Base-by-base conservation (phyloP, 1,140 invertebrate genomes). In the Pogonomyrmex barbatus region DNA sequence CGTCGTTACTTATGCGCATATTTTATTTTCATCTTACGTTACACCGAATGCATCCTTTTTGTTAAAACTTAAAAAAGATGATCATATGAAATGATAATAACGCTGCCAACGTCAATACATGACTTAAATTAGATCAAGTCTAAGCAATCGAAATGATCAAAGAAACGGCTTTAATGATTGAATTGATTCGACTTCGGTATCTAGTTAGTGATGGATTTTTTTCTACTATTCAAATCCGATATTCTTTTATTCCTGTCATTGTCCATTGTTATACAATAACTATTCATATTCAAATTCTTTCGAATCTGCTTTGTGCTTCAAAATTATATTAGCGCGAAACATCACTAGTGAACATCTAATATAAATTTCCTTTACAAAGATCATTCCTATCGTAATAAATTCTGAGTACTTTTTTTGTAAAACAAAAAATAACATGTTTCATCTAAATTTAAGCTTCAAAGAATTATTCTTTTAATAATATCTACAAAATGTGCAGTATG, bases 131-230 rank as follows among this genome's bases (percentile, higher is more conserved):
- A 17, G 56, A 60, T 60, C 42, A 12, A 58, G 17, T 12, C 45
- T 6, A 9, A 79, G n/a, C 47, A 36, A 50, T 24, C 24, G 24
- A 24, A 24, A 45, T 79, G 70, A 68, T 68, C 62, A 45, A 81
- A 68, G 56, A 68, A 68, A 9, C 60, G 60, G 14, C 6, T 56
- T 70, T 70, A 81, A 81, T 81, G 70, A 70, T 81, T 70, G 78
- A 81, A 81, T 45, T 47, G 50, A 70, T 17, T 65, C 50, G 47
- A 67, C 36, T 17, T 60, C 63, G 39, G 58, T 9, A 33, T 84
- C 81, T 63, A 56, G 45, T 62, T 45, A 39, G n/a, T 33, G 42
- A 62, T 14, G 42, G 70, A 12, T 52, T 75, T 84, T 75, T 84
- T 76, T 76, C 42, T 36, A 84, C 70, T 84, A 70, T 6, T 9